These are phyloP conservation scores for Amphipoea oculea DNA, from an alignment of 2,888 invertebrate genomes.

Conservation along the genomic window DNA sequence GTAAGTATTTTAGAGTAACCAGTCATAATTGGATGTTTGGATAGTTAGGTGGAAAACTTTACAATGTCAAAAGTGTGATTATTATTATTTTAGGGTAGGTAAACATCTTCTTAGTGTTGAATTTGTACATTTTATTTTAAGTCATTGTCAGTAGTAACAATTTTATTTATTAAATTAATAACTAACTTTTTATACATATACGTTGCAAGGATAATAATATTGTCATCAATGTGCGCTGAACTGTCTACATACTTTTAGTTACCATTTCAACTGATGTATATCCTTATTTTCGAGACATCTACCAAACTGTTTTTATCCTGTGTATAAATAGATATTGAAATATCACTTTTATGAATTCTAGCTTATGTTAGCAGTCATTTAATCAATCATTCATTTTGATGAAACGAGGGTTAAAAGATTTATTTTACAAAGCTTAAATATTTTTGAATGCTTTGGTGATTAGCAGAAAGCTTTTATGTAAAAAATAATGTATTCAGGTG, in stretches of 20 bases:
- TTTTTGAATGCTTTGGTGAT: constrained; percentile 32
- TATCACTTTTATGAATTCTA: constrained; percentile 6
- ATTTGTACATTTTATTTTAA: constrained; percentile 84
- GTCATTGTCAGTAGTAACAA: constrained; percentile 83
- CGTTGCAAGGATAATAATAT: constrained; percentile 37
- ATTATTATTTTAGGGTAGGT: constrained; percentile 87
- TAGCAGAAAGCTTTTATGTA: constrained; percentile 38
- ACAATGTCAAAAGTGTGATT: constrained; percentile 91
- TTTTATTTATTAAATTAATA: constrained; percentile 60
- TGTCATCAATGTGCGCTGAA: constrained; percentile 40
- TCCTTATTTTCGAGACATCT: constrained; percentile 53
- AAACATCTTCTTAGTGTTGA: constrained; percentile 82
- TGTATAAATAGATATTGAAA: neutral
- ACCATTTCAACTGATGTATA: constrained; percentile 61
- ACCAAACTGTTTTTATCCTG: constrained; percentile 53
- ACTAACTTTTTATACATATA: constrained; percentile 49
- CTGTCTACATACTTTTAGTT: constrained; percentile 60
- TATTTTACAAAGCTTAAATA: neutral
- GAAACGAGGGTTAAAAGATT: constrained; percentile 12
- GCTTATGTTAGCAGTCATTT: constrained; percentile 31
- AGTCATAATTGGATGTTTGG: constrained; percentile 89
- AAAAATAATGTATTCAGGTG: constrained; percentile 18
- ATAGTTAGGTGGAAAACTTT: constrained; percentile 88
- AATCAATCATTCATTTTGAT: constrained; percentile 23
- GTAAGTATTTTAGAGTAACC: constrained; percentile 85